Evolutionary conservation across 2,888 invertebrate species (phyloP).

Genomic region (Hymenopus coronatus): DNA sequence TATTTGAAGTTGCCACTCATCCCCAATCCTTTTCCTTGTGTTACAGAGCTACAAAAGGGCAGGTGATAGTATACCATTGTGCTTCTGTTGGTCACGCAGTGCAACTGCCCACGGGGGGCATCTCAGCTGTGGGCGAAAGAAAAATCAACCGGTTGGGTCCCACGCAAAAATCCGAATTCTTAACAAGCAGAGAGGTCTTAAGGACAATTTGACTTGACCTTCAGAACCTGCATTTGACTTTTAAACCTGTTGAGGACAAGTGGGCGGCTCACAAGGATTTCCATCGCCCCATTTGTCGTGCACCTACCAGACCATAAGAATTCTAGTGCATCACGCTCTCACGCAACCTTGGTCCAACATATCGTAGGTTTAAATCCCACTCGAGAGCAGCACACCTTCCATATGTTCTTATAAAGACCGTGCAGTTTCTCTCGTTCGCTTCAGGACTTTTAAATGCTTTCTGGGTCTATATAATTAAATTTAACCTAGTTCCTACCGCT

Average conservation of each 20-base stretch:
- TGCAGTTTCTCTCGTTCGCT: not conserved
- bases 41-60: too few species aligned
- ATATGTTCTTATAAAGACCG: not conserved
- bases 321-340: not conserved
- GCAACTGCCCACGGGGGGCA: not conserved
- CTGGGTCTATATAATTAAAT: not conserved
- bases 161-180: not conserved
- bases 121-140: not conserved
- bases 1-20: too few species aligned
- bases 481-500: not conserved
- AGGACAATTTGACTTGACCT: not conserved
- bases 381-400: not conserved
- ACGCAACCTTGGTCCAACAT: not conserved
- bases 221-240: not conserved
- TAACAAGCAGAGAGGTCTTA: not conserved
- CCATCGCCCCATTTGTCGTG: not conserved
- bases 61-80: too few species aligned
- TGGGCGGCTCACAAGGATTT: not conserved
- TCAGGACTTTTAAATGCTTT: not conserved
- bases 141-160: not conserved
- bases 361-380: not conserved
- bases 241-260: not conserved
- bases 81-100: too few species aligned
- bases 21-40: too few species aligned
- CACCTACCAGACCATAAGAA: not conserved